phyloP scores from a whole-genome alignment of 2,888 invertebrate genomes.

The Byasa hedistus region DNA sequence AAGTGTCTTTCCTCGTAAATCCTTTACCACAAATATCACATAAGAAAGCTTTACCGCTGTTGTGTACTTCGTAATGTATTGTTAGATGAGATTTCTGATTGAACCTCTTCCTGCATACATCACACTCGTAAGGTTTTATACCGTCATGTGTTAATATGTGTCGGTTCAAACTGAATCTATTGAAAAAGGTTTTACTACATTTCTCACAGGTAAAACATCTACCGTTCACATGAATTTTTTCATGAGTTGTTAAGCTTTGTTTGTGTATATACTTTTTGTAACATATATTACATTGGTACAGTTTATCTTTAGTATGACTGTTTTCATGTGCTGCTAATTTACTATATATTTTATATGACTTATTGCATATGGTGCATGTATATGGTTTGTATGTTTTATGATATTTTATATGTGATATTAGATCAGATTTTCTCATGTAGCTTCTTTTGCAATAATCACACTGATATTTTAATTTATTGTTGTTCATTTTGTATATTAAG shows the following conservation, averaged over 20 bases:
- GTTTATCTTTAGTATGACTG: constrained; percentile 23
- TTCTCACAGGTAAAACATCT: constrained; percentile 22
- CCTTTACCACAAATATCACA: constrained; percentile 32
- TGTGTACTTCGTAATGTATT: constrained; percentile 27
- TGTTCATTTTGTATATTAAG: neutral
- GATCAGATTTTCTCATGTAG: constrained; percentile 6
- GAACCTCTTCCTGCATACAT: constrained; percentile 28
- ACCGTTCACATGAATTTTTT: constrained; percentile 15
- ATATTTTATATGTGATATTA: constrained; percentile 6
- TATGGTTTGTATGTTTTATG: neutral
- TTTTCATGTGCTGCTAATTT: constrained; percentile 25
- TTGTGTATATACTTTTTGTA: constrained; percentile 27
- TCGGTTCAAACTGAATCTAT: constrained; percentile 29
- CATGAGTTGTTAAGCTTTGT: constrained; percentile 27
- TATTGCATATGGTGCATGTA: constrained; percentile 13
- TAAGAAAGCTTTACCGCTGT: constrained; percentile 21
- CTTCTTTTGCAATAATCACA: constrained; percentile 16
- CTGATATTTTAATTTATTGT: neutral
- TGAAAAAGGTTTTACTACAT: constrained; percentile 29
- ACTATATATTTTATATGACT: constrained; percentile 17
- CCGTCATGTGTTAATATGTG: constrained; percentile 28
- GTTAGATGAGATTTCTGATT: constrained; percentile 30
- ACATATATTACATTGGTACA: constrained; percentile 25
- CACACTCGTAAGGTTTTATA: constrained; percentile 23
- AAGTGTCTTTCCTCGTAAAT: constrained; percentile 30